Conservation (phyloP, 2,797 vertebrate species). For the Falco berigora region DNA sequence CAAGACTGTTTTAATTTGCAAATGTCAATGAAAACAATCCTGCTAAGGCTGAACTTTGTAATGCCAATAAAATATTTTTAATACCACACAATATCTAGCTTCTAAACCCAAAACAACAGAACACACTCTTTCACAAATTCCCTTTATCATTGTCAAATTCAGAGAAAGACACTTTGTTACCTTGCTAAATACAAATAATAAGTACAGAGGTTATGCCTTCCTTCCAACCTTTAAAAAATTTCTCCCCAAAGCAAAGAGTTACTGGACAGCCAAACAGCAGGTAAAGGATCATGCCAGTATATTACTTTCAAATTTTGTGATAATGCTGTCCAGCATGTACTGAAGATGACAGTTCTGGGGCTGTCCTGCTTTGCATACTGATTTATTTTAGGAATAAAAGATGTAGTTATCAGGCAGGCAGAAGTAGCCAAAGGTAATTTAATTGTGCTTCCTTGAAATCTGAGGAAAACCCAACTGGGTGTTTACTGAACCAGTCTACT, state of each 20-base stretch:
- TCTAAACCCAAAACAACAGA: not conserved
- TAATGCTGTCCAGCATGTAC: not conserved
- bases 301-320: not conserved
- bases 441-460: not conserved
- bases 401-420: not conserved
- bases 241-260: not conserved
- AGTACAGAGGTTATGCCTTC: not conserved
- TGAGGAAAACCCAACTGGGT: not conserved
- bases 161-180: not conserved
- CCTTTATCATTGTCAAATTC: not conserved
- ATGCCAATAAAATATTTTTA: conserved; percentile 4
- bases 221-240: not conserved
- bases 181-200: not conserved
- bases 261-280: not conserved
- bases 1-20: not conserved
- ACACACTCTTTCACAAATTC: not conserved
- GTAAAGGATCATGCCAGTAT: not conserved
- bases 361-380: not conserved
- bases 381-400: not conserved
- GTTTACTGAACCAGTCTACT: not conserved
- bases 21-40: conserved; percentile 26
- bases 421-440: not conserved
- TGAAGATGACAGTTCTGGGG: not conserved
- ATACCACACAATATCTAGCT: not conserved
- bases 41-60: not conserved